These are phyloP conservation scores for Acronicta leporina DNA, from an alignment of 2,888 invertebrate species.

Conservation along the genomic window DNA sequence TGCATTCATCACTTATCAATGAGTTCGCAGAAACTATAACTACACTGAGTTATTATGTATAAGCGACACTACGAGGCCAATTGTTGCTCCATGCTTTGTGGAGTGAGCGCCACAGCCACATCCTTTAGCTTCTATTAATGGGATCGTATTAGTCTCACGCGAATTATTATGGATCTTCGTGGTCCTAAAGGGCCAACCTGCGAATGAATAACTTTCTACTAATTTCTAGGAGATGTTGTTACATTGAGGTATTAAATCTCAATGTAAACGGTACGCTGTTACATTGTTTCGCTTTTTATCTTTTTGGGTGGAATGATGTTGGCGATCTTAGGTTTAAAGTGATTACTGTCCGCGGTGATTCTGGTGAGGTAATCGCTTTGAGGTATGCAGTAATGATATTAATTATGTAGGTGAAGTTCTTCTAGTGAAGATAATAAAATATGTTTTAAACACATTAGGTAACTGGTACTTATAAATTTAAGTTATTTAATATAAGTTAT, in stretches of 20 bases:
- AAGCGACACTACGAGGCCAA: neutral
- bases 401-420: constrained; percentile 7
- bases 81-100: neutral
- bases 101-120: neutral
- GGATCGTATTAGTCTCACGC: no score
- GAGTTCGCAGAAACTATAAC: constrained; percentile 52
- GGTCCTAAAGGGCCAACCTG: no score
- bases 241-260: neutral
- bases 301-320: constrained; percentile 19
- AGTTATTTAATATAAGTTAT: no score
- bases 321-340: constrained; percentile 2
- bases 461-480: no score
- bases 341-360: constrained; percentile 28
- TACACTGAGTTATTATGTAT: neutral
- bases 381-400: constrained; percentile 20
- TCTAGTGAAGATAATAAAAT: neutral
- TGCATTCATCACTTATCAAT: constrained; percentile 55
- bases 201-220: no score
- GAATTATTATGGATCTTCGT: no score
- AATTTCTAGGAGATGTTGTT: neutral
- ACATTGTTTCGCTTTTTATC: constrained; percentile 21
- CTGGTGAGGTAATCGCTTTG: constrained; percentile 15
- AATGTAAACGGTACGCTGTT: neutral
- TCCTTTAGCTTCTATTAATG: no score
- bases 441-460: neutral